phyloP scores from a whole-genome alignment of 2,113 vertebrate species.

The Oncorhynchus keta region DNA sequence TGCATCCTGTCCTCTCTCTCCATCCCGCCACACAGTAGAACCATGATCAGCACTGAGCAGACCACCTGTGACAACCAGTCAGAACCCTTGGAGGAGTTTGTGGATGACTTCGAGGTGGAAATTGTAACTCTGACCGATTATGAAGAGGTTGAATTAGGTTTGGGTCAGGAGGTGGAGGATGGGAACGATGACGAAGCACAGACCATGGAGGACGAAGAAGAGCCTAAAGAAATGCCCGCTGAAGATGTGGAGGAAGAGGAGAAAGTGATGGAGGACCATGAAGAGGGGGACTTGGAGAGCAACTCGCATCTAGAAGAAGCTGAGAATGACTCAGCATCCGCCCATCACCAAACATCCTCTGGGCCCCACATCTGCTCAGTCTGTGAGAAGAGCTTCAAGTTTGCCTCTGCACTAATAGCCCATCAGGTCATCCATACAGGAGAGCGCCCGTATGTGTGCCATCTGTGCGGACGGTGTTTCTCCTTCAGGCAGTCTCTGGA shows the following conservation, averaged over 20 bases:
- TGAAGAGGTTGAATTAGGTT: conserved; percentile 53
- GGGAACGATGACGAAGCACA: conserved; percentile 20
- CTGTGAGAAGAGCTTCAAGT: conserved; percentile 79
- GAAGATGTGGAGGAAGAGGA: conserved; percentile 8
- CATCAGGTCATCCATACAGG: conserved; percentile 74
- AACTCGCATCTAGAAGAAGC: neutral
- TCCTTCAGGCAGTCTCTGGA: conserved; percentile 69
- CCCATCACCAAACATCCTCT: neutral
- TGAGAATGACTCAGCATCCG: neutral
- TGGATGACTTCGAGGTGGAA: conserved; percentile 40
- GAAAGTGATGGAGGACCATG: neutral
- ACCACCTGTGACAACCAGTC: neutral
- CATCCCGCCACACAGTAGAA: neutral
- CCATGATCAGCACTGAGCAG: conserved; percentile 7
- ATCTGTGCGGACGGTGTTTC: conserved; percentile 61
- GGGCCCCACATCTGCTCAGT: conserved; percentile 65
- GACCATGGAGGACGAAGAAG: neutral
- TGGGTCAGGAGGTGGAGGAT: conserved; percentile 25
- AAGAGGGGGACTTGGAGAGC: neutral
- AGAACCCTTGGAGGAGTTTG: neutral
- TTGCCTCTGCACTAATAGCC: conserved; percentile 78
- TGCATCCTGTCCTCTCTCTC: conserved; percentile 58
- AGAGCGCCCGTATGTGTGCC: conserved; percentile 66
- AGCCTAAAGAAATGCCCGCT: neutral
- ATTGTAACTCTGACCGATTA: conserved; percentile 54